These are phyloP conservation scores for Leucopsar rothschildi DNA, from an alignment of 2,113 vertebrate species.

Conservation along the genomic window DNA sequence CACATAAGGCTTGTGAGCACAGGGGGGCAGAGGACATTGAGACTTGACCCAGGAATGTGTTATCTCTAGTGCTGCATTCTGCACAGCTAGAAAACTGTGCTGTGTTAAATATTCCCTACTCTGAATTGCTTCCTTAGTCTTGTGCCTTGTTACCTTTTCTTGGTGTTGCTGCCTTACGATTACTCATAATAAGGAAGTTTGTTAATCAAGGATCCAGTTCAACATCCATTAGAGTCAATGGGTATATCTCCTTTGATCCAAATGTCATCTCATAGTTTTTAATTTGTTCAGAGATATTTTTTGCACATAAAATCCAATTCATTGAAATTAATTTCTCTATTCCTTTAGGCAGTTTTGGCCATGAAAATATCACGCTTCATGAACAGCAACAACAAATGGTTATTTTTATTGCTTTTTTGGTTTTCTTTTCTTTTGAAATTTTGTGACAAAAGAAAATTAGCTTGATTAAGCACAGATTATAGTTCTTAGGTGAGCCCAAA, in stretches of 20 bases:
- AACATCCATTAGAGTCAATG: conserved; percentile 10
- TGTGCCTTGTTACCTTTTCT: background rate
- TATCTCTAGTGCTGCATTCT: background rate
- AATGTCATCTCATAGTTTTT: conserved; percentile 53
- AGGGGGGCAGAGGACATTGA: background rate
- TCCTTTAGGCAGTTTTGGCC: conserved; percentile 63
- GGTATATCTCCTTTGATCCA: conserved; percentile 56
- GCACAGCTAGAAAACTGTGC: background rate
- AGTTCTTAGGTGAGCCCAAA: conserved; percentile 51
- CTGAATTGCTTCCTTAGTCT: background rate
- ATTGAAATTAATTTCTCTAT: conserved; percentile 71
- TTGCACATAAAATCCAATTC: conserved; percentile 62
- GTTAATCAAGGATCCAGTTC: conserved; percentile 39
- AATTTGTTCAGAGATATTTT: conserved; percentile 59
- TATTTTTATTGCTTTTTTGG: conserved; percentile 48
- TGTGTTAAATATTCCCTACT: background rate
- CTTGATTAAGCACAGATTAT: conserved; percentile 45
- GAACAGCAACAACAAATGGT: conserved; percentile 30
- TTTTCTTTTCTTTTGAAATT: conserved; percentile 25
- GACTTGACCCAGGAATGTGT: background rate
- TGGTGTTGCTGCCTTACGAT: background rate
- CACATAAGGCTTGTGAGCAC: background rate
- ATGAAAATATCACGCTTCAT: conserved; percentile 45
- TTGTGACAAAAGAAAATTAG: conserved; percentile 47
- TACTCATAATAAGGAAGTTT: conserved; percentile 9